These are phyloP conservation scores for Triplophysa siluroides DNA, from an alignment of 2,113 vertebrate genomes.

Conservation along the genomic window DNA sequence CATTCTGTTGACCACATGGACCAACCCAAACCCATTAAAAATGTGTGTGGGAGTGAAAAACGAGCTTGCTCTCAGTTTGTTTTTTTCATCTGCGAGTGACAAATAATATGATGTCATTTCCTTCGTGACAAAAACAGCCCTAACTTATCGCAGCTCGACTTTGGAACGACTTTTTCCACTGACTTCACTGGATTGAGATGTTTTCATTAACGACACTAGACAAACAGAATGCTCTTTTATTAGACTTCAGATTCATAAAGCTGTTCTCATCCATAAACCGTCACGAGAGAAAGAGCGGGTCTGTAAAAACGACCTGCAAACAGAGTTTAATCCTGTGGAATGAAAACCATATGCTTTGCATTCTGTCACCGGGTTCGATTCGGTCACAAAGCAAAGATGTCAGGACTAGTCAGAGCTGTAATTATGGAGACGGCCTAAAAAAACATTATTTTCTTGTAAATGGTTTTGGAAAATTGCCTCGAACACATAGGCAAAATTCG, in stretches of 20 bases:
- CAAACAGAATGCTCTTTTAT: slow-evolving; percentile 1
- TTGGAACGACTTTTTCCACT: background rate
- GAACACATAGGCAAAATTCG: background rate
- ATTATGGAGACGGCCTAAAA: slow-evolving; percentile 43
- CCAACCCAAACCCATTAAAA: slow-evolving; percentile 2
- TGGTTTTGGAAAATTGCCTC: slow-evolving; percentile 38
- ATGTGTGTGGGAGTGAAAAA: slow-evolving; percentile 13
- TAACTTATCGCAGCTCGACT: background rate
- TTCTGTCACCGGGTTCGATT: slow-evolving; percentile 21
- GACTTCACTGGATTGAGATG: slow-evolving; percentile 14
- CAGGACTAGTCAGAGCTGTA: slow-evolving; percentile 19
- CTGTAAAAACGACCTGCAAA: slow-evolving; percentile 20
- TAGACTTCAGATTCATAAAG: slow-evolving; percentile 34
- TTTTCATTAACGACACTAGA: slow-evolving; percentile 11
- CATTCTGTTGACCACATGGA: background rate
- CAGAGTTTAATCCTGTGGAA: slow-evolving; percentile 36
- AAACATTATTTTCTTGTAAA: slow-evolving; percentile 50
- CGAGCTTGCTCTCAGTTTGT: slow-evolving; percentile 21
- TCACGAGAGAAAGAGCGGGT: slow-evolving; percentile 15
- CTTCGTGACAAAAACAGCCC: slow-evolving; percentile 36
- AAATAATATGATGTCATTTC: slow-evolving; percentile 39
- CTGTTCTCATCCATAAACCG: slow-evolving; percentile 24
- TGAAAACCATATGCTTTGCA: slow-evolving; percentile 41
- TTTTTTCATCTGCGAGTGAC: slow-evolving; percentile 29
- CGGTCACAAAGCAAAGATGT: slow-evolving; percentile 35